phyloP scores from a whole-genome alignment of 1,140 invertebrate genomes.

The Hestina assimilis region DNA sequence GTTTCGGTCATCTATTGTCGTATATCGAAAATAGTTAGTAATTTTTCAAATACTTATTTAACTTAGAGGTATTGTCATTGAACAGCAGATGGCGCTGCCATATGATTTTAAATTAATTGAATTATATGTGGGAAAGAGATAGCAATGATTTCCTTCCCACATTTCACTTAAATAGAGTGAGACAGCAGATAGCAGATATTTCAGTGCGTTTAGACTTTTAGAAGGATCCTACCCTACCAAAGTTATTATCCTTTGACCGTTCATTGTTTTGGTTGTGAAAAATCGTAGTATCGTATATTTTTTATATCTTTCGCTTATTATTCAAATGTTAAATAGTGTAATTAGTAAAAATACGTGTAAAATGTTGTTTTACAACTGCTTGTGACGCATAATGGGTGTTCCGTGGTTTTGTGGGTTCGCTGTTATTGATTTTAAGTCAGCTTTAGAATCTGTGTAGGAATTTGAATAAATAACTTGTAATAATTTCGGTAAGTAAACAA shows the following conservation, averaged over 20 bases:
- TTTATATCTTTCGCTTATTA: conserved; percentile 4
- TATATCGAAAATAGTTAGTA: not conserved
- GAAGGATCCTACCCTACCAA: not conserved
- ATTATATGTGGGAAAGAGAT: not conserved
- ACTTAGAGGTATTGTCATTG: not conserved
- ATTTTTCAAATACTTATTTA: too few species aligned
- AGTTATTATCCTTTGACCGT: conserved; percentile 17
- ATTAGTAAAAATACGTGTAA: conserved; percentile 3
- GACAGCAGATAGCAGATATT: conserved; percentile 15
- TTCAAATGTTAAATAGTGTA: conserved; percentile 1
- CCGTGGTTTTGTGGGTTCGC: conserved; percentile 4
- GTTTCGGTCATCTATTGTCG: not conserved
- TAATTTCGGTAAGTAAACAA: too few species aligned
- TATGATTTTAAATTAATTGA: not conserved
- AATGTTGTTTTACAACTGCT: conserved; percentile 1
- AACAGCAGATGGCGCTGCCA: conserved; percentile 16
- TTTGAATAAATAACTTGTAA: too few species aligned
- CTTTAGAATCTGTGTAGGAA: too few species aligned
- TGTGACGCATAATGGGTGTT: not conserved
- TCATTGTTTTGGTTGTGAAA: conserved; percentile 31
- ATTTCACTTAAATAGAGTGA: conserved; percentile 12
- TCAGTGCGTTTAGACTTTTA: conserved; percentile 8
- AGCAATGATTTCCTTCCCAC: not conserved
- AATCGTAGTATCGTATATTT: conserved; percentile 9
- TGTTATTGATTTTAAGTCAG: conserved; percentile 14